Evolutionary conservation across 1,140 invertebrate genomes (phyloP), one percentile per base, ranked within the genome.

Genomic region (Gonioctena quinquepunctata): DNA sequence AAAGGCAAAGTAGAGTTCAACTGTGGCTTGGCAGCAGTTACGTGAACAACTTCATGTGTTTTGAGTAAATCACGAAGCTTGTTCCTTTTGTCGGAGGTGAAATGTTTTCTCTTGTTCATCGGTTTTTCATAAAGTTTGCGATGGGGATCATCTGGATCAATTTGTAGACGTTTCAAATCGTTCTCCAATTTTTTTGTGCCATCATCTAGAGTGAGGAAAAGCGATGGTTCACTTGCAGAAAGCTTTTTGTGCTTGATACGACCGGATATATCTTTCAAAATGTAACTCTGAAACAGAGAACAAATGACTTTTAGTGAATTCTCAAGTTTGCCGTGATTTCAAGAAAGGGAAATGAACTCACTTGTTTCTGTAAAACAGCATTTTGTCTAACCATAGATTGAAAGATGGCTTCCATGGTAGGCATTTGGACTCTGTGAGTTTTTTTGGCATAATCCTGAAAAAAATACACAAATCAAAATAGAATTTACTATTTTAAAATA

Each of bases 401-500:
- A 79, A 91, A 92, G 3, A 92, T 87, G 23, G 88, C 86, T 77
- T 92, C 90, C 69, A 91, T 76, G 1, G 87, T 88, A 1, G 88
- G 87, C 72, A 89, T 87, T 75, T 84, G 84, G 77, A 85, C 80
- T 67, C 80, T 82, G 13, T 83, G 79, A 4, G 74, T 77, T 65
- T 84, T 85, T 66, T 85, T 85, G 1, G 83, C 80, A 16, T 84
- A 78, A 60, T 86, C 81, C 63, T 87, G 81, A 16, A 66, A 66
- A 19, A 23, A n/a, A n/a, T n/a, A n/a, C n/a, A n/a, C n/a, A n/a
- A n/a, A n/a, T n/a, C n/a, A n/a, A n/a, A n/a, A n/a, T n/a, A n/a
- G n/a, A n/a, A n/a, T n/a, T n/a, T n/a, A n/a, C n/a, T n/a, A n/a
- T n/a, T n/a, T n/a, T n/a, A n/a, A n/a, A n/a, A n/a, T n/a, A n/a